Evolutionary conservation across 2,888 invertebrate genomes (phyloP).

Genomic region (Xylota segnis): DNA sequence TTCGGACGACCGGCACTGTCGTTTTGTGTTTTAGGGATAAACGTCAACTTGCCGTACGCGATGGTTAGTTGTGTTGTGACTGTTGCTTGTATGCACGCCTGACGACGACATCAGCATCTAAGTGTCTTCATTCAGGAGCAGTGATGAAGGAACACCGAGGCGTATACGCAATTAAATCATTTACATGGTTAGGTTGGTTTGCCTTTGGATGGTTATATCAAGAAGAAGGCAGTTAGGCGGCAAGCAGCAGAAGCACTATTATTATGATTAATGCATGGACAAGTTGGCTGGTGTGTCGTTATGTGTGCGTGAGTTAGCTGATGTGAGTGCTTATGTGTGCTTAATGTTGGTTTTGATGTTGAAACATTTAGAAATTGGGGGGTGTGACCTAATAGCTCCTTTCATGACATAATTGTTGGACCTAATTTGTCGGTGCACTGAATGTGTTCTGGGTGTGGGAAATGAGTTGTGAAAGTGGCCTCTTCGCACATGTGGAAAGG

Average conservation of each 20-base stretch:
- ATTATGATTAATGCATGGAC: constrained; percentile 73
- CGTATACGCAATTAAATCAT: constrained; percentile 66
- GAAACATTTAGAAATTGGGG: constrained; percentile 57
- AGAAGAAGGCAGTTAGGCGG: constrained; percentile 27
- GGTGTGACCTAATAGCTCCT: constrained; percentile 70
- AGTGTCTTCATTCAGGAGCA: constrained; percentile 51
- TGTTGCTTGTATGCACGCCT: constrained; percentile 50
- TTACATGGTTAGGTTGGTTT: constrained; percentile 56
- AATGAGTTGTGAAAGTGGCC: constrained; percentile 46
- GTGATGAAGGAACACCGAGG: constrained; percentile 46
- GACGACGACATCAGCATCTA: constrained; percentile 54
- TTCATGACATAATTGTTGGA: constrained; percentile 70
- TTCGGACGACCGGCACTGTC: background rate
- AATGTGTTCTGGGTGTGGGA: constrained; percentile 1
- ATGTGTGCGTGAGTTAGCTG: constrained; percentile 8
- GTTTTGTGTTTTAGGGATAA: constrained; percentile 25
- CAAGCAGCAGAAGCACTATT: constrained; percentile 53
- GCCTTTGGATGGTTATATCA: constrained; percentile 35
- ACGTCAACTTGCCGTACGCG: constrained; percentile 30
- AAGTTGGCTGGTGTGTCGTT: constrained; percentile 34
- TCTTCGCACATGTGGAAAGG: background rate
- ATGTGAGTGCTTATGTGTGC: constrained; percentile 48
- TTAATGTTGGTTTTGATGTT: constrained; percentile 68
- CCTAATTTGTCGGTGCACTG: constrained; percentile 56
- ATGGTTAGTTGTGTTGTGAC: constrained; percentile 48